A percentile compares a stretch with the other conserved stretches of the same genome.
phyloP scores from a whole-genome alignment of 64 coral and sea anemone species.

The Porites australiensis region DNA sequence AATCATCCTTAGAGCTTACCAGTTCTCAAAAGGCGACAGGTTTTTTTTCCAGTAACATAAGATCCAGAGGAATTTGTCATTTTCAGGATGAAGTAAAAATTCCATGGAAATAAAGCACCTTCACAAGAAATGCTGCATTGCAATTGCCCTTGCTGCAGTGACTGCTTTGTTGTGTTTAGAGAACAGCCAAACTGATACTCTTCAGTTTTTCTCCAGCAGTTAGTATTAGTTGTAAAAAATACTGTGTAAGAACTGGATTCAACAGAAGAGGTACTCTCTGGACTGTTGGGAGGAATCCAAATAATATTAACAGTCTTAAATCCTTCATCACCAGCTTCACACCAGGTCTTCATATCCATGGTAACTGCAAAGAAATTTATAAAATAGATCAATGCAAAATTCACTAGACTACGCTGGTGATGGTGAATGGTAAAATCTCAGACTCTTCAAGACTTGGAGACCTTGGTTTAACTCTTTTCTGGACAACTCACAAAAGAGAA shows the following conservation, averaged over 20 bases:
- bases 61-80: constrained; percentile 14
- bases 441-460: too few species aligned
- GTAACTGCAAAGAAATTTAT: not conserved
- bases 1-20: not conserved
- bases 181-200: not conserved
- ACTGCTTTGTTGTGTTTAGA: not conserved
- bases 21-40: not conserved
- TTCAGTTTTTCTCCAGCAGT: too few species aligned
- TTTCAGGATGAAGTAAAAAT: constrained; percentile 18
- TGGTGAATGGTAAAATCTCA: too few species aligned
- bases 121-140: not conserved
- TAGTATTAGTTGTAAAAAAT: not conserved
- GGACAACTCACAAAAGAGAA: too few species aligned
- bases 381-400: not conserved
- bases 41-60: not conserved
- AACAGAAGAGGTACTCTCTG: not conserved
- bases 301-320: constrained; percentile 22
- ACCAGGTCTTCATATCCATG: not conserved
- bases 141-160: not conserved
- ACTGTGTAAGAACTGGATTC: not conserved
- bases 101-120: not conserved
- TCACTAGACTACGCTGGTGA: too few species aligned
- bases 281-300: not conserved
- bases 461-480: too few species aligned
- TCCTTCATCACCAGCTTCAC: not conserved